These are phyloP conservation scores for Drosophila lacteicornis DNA, from an alignment of 1,140 invertebrate species.

Conservation along the genomic window DNA sequence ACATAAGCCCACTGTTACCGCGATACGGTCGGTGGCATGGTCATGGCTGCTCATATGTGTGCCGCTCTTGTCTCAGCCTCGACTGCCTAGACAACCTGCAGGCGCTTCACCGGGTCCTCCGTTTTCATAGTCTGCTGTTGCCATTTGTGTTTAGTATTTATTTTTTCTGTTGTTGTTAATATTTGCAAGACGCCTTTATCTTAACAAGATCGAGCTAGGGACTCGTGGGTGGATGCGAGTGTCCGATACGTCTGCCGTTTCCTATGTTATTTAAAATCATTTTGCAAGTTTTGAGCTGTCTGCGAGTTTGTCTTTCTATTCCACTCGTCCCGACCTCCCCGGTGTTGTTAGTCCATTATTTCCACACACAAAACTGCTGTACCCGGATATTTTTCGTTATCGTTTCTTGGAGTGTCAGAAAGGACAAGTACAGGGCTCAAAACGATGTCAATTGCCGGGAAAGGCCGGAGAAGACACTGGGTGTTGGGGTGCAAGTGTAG, in stretches of 20 bases:
- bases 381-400: constrained; percentile 68
- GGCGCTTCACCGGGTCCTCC: constrained; percentile 16
- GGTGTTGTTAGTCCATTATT: constrained; percentile 4
- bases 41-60: constrained; percentile 59
- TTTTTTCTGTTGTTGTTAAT: constrained; percentile 65
- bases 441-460: constrained; percentile 19
- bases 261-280: constrained; percentile 72
- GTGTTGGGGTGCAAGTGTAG: background rate
- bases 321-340: background rate
- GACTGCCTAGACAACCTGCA: constrained; percentile 57
- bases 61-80: constrained; percentile 35
- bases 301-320: constrained; percentile 41
- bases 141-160: constrained; percentile 59
- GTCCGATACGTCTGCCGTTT: constrained; percentile 52
- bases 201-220: constrained; percentile 63
- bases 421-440: constrained; percentile 29
- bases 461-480: background rate
- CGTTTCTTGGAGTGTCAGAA: constrained; percentile 35
- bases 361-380: constrained; percentile 33
- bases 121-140: constrained; percentile 33
- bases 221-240: constrained; percentile 12
- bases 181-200: constrained; percentile 70
- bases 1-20: constrained; percentile 13
- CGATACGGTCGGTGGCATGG: constrained; percentile 18
- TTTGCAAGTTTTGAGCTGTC: constrained; percentile 68